Percentiles rank a stretch among this genome's conserved stretches.
Evolutionary conservation across 2,797 vertebrate species (phyloP).

Genomic region (Lemur catta): DNA sequence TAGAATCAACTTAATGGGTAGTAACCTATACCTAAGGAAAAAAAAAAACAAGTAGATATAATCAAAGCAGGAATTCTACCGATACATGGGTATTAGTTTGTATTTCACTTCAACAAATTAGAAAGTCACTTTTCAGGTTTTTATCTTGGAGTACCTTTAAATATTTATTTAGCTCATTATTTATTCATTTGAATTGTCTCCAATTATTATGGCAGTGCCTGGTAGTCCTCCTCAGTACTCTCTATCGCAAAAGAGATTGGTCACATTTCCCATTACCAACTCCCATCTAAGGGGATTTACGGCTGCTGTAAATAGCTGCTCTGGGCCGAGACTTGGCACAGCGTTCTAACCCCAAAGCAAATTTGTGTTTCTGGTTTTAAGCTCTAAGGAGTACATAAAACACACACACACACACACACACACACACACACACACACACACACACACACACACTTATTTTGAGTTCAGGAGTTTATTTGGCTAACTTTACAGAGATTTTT

Average conservation of each 20-base stretch:
- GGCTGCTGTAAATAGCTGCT: conserved; percentile 80
- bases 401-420: not conserved
- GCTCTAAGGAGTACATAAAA: conserved; percentile 43
- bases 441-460: not conserved
- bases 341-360: conserved; percentile 74
- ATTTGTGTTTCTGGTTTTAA: conserved; percentile 78
- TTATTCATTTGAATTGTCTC: conserved; percentile 79
- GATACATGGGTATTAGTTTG: not conserved
- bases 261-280: conserved; percentile 82
- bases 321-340: conserved; percentile 75
- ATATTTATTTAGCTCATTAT: conserved; percentile 75
- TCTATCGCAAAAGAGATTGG: conserved; percentile 68
- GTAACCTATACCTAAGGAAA: not conserved
- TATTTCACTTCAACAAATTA: conserved; percentile 56
- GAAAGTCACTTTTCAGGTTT: conserved; percentile 64
- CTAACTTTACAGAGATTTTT: conserved; percentile 40
- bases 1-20: not conserved
- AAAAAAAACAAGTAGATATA: not conserved
- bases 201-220: conserved; percentile 73
- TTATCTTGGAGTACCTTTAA: conserved; percentile 64
- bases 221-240: conserved; percentile 74
- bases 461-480: conserved; percentile 35
- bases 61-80: not conserved
- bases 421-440: not conserved
- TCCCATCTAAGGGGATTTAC: conserved; percentile 80